Base-by-base conservation (phyloP, 2,113 vertebrate genomes). In the Oreochromis niloticus region DNA sequence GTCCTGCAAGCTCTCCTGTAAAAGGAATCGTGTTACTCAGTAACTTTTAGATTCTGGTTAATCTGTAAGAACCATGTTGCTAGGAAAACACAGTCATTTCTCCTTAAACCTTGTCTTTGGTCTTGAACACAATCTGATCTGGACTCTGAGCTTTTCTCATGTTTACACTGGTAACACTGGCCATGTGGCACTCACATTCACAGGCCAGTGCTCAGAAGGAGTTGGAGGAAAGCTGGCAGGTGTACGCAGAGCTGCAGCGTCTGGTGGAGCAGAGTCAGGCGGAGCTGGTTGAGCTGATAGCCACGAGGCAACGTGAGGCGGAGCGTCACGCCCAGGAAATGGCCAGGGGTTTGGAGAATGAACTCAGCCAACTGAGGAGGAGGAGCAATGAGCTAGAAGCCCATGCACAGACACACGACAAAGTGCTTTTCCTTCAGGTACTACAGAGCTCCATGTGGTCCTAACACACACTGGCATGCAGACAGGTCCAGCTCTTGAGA, bases 181-280 rank as follows among this genome's bases (percentile, higher is more conserved):
- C 46, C 46, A 7, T 52, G 24, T 50, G 27, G 27, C 0, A 4
- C 17, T 78, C 27, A 32, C 16, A n/a, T 78, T 52, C 27, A 34
- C 91, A 97, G 96, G 83, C 91, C 84, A 91, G 87, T n/a, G 87
- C 95, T 66, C 96, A 97, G 94, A 95, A 79, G 85, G 97, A 97
- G 90, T 43, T 97, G 82, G 96, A 97, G 94, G 97, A 97, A 55
- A 97, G 96, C 93, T 97, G 96, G 97, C 91, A 94, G 91, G 95
- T 97, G 43, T 97, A 95, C 2, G 96, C 95, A 0, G 96, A 96
- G 88, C 94, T 97, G 85, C 96, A 96, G 92, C 94, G 84, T 1
- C 48, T 95, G 87, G 89, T 97, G 91, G 97, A 97, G 93, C 95
- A 97, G 85, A 96, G 96, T 22, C 96, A 97, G 94, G 96, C 96